These are phyloP conservation scores for Sebastolobus altivelis DNA, from an alignment of 2,797 vertebrate species.

Conservation along the genomic window DNA sequence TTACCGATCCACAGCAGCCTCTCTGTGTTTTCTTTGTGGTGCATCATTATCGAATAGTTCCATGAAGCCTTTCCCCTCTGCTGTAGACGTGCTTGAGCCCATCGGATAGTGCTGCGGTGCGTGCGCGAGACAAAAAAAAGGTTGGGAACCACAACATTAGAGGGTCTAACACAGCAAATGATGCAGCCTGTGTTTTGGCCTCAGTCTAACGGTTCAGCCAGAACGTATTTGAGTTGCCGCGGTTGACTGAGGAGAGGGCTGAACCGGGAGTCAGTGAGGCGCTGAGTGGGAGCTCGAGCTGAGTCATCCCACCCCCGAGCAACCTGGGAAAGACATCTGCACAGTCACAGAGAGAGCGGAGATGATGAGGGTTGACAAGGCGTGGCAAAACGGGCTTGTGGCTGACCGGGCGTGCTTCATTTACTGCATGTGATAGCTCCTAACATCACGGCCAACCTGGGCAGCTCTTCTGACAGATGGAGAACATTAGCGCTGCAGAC, in stretches of 20 bases:
- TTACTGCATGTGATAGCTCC: slow-evolving; percentile 55
- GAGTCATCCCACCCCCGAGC: slow-evolving; percentile 66
- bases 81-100: background rate
- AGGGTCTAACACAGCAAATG: slow-evolving; percentile 32
- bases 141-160: background rate
- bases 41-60: slow-evolving; percentile 2
- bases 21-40: slow-evolving; percentile 6
- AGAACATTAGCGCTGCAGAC: slow-evolving; percentile 61
- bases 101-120: background rate
- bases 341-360: slow-evolving; percentile 40
- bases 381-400: slow-evolving; percentile 32
- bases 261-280: slow-evolving; percentile 54
- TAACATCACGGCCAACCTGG: slow-evolving; percentile 56
- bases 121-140: background rate
- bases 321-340: slow-evolving; percentile 63
- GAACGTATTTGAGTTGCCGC: slow-evolving; percentile 30
- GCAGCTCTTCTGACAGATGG: slow-evolving; percentile 70
- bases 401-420: slow-evolving; percentile 60
- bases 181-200: slow-evolving; percentile 31
- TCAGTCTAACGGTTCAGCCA: slow-evolving; percentile 37
- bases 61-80: background rate
- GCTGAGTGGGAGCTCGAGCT: slow-evolving; percentile 48
- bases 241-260: slow-evolving; percentile 53
- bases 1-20: background rate
- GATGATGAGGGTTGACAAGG: slow-evolving; percentile 55